A percentile compares a stretch with the other conserved stretches of the same genome.
Evolutionary conservation across 2,888 invertebrate species (phyloP).

Genomic region (Auanema freiburgensis): DNA sequence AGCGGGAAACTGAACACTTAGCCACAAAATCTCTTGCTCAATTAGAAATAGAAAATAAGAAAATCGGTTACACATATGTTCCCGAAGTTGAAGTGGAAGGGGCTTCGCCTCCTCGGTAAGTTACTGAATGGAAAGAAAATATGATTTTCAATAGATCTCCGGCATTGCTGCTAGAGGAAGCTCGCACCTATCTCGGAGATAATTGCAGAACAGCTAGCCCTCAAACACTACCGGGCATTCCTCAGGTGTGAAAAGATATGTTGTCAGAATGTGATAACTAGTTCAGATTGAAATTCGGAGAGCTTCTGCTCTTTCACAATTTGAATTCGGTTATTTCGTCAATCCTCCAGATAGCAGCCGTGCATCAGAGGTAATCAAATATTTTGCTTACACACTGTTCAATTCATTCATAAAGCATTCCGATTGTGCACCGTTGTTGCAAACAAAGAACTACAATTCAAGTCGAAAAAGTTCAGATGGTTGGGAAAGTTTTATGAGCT

Average conservation of each 20-base stretch:
- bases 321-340: constrained; percentile 63
- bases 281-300: constrained; percentile 61
- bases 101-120: constrained; percentile 60
- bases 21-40: constrained; percentile 46
- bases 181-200: constrained; percentile 33
- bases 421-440: constrained; percentile 61
- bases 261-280: not conserved
- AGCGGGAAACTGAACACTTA: constrained; percentile 52
- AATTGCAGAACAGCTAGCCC: constrained; percentile 57
- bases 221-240: constrained; percentile 62
- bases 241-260: constrained; percentile 28
- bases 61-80: constrained; percentile 53
- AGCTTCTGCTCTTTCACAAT: constrained; percentile 62
- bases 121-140: too few relatives aligned
- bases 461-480: constrained; percentile 48
- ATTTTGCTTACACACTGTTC: too few relatives aligned
- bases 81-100: constrained; percentile 62
- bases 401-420: constrained; percentile 36
- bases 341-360: constrained; percentile 54
- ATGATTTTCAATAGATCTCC: too few relatives aligned
- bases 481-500: constrained; percentile 15
- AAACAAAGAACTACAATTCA: constrained; percentile 38
- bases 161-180: too few relatives aligned
- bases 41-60: constrained; percentile 38
- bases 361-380: not conserved